Evolutionary conservation across 2,888 invertebrate species (phyloP).

Genomic region (Deroplatys truncata): DNA sequence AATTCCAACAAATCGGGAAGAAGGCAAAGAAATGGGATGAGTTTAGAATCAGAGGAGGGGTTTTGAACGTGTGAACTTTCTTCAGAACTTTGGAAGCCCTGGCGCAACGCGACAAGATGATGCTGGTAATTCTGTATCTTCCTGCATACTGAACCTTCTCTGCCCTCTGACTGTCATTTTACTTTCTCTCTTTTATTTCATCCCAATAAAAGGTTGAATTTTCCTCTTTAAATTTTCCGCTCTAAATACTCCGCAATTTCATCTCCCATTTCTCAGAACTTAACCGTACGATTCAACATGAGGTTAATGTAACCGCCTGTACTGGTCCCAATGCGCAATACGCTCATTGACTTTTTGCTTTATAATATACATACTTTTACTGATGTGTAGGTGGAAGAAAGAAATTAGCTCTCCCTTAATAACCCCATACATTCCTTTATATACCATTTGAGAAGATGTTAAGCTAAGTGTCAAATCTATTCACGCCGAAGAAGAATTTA

Average conservation of each 20-base stretch:
- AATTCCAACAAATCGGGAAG: not conserved
- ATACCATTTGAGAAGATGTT: too few species aligned
- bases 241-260: not conserved
- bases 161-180: not conserved
- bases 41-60: not conserved
- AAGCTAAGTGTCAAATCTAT: too few species aligned
- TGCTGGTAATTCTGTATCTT: not conserved
- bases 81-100: not conserved
- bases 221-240: not conserved
- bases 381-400: too few species aligned
- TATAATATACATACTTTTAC: too few species aligned
- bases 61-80: slow-evolving; percentile 7
- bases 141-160: not conserved
- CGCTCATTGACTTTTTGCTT: not conserved
- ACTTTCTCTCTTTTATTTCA: not conserved
- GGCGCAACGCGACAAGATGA: not conserved
- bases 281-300: not conserved
- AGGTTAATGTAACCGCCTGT: not conserved
- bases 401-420: too few species aligned
- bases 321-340: not conserved
- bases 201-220: not conserved
- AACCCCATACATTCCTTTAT: too few species aligned
- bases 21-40: not conserved
- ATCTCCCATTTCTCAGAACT: not conserved
- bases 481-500: too few species aligned